Conservation (phyloP, 2,113 vertebrate genomes). For the Rhynchomys soricoides region DNA sequence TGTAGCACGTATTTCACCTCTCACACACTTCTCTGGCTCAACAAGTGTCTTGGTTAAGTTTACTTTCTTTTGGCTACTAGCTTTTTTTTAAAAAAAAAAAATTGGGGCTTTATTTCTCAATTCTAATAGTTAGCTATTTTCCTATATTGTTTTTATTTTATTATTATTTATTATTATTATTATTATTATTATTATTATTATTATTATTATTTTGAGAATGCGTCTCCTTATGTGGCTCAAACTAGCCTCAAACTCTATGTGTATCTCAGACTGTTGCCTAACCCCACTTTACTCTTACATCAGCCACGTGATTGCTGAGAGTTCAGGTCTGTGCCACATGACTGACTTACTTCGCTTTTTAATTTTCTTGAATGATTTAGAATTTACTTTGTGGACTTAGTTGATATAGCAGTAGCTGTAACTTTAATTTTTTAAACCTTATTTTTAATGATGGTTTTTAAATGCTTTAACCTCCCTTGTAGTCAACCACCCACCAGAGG, state of each 20-base stretch:
- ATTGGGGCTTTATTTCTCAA: conserved; percentile 19
- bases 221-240: neutral
- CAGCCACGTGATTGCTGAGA: too few species aligned
- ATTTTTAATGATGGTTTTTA: too few species aligned
- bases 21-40: neutral
- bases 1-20: neutral
- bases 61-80: conserved; percentile 35
- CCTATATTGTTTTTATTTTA: conserved; percentile 45
- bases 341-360: neutral
- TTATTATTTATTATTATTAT: neutral
- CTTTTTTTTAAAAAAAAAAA: neutral
- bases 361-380: neutral
- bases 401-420: conserved; percentile 68
- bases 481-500: too few species aligned
- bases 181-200: conserved; percentile 40
- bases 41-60: neutral
- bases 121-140: neutral
- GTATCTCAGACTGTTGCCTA: neutral
- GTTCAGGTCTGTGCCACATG: neutral
- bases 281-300: neutral
- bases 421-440: too few species aligned
- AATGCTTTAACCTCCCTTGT: too few species aligned
- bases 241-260: neutral
- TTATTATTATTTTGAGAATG: neutral
- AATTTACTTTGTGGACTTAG: conserved; percentile 41